These are phyloP conservation scores for Microtus pennsylvanicus DNA, from an alignment of 2,113 vertebrate species.

Conservation along the genomic window DNA sequence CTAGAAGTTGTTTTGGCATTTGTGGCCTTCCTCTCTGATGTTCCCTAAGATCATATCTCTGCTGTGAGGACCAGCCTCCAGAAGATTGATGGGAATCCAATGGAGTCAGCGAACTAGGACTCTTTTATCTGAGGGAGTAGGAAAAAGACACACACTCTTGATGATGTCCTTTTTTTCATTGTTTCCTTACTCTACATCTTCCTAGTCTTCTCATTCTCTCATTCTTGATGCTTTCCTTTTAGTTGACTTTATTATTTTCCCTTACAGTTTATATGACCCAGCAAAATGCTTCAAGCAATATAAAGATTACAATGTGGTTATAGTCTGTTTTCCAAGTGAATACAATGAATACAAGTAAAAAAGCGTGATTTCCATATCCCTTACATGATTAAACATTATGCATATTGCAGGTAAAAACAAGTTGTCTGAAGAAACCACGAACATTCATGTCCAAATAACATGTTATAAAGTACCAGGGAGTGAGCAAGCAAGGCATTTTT, in stretches of 20 bases:
- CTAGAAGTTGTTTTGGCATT: conserved; percentile 28
- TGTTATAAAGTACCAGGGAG: not conserved
- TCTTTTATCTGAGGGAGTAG: not conserved
- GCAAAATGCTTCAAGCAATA: not conserved
- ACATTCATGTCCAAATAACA: not conserved
- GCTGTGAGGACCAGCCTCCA: not conserved
- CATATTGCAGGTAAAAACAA: not conserved
- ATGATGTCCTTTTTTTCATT: not conserved
- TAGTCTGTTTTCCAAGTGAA: not conserved
- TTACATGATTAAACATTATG: not conserved
- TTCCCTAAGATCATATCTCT: not conserved
- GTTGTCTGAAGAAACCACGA: not conserved
- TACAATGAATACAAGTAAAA: not conserved
- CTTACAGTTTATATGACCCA: not conserved
- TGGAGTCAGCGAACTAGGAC: not conserved
- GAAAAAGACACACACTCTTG: not conserved
- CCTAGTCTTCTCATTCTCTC: not conserved
- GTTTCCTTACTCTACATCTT: not conserved
- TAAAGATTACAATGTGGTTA: not conserved
- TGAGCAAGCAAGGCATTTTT: not conserved
- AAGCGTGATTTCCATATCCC: not conserved
- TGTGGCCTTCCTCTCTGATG: not conserved
- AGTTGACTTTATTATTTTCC: not conserved
- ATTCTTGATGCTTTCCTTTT: not conserved
- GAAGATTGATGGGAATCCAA: not conserved